Evolutionary conservation across 2,113 vertebrate genomes (phyloP).

Genomic region (Nesoenas mayeri): DNA sequence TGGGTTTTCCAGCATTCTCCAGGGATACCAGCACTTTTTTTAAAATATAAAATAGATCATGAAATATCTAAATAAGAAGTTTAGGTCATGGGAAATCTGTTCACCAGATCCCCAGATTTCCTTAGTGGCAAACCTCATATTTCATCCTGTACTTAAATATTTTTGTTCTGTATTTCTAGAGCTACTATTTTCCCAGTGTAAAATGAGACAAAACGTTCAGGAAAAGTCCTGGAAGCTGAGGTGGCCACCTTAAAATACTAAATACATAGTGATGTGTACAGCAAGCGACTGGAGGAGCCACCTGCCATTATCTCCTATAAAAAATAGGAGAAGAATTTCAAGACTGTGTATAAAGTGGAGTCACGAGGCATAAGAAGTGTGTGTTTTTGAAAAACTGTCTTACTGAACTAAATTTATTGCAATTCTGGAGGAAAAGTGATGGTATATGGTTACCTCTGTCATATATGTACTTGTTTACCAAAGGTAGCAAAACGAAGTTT

Average conservation of each 20-base stretch:
- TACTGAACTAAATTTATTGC: neutral
- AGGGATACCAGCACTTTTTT: neutral
- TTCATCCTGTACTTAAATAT: neutral
- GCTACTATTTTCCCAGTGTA: neutral
- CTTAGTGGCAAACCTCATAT: neutral
- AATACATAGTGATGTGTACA: neutral
- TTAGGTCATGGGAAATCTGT: neutral
- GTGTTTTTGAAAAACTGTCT: neutral
- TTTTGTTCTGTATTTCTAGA: neutral
- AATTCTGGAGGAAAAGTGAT: neutral
- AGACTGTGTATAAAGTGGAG: neutral
- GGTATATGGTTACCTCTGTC: neutral
- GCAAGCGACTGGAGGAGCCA: neutral
- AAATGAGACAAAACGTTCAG: neutral
- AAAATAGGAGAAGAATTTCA: neutral
- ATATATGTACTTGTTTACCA: neutral
- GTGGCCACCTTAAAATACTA: neutral
- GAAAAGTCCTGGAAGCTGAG: neutral
- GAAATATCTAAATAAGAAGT: neutral
- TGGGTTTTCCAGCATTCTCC: neutral
- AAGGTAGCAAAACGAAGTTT: neutral
- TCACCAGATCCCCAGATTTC: neutral
- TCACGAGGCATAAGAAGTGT: neutral
- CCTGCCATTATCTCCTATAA: neutral
- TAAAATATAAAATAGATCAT: neutral